Evolutionary conservation across 2,888 invertebrate genomes (phyloP), one percentile per base, ranked within the genome.

Genomic region (Eubasilissa splendida): DNA sequence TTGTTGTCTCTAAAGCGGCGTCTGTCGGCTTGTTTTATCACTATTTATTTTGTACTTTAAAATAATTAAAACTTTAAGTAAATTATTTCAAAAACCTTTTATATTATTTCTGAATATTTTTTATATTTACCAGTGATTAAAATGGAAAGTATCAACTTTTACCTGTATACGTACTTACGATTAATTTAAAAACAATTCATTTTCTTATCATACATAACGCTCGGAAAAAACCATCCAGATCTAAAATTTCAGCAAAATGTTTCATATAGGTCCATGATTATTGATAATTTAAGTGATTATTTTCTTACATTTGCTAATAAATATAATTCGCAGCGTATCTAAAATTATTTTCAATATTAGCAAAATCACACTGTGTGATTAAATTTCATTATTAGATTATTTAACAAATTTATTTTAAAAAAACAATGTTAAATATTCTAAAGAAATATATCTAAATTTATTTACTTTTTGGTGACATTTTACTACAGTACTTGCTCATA

Each of bases 91-190:
- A 42, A 42, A 42, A 42, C 4, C 42, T 42, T 42, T 42, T 4
- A 5, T 50, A 22, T 59, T 63, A 22, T 42, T 59, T n/a, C 14
- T 59, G 59, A 76, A 50, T 59, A 65, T 65, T 50, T 60, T 65
- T 80, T 76, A 76, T 60, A 76, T 71, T 71, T 42, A 63, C 63
- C 63, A 33, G 63, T 63, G 63, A 9, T 31, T 63, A 8, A 63
- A 63, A 31, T 63, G 33, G 12, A 56, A 59, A 14, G n/a, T 22
- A 54, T n/a, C 33, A 63, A 77, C 58, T 80, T 63, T 76, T 59
- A 68, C 76, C 81, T 70, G 81, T 83, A 83, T 83, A 82, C 82
- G 83, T 83, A 83, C 83, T 83, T 83, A 83, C 74, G 56, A 74
- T 59, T 59, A 50, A 31, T 59, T 74, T 58, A 33, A 74, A 58